Conservation (phyloP, 2,888 invertebrate genomes). For the Drosophila fungiperda region DNA sequence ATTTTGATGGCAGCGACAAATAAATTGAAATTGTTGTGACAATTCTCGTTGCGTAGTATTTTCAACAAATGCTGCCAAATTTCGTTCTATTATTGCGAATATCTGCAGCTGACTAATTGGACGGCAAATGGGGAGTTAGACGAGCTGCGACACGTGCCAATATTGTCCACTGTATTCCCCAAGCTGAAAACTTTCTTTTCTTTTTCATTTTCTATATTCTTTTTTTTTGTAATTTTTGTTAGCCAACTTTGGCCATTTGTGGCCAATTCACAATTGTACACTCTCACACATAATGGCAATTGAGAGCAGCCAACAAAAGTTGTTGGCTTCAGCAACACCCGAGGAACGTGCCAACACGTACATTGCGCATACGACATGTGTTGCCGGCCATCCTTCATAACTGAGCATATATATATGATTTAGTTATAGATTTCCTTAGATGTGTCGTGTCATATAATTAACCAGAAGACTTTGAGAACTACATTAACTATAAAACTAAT, state of each 20-base stretch:
- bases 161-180: constrained; percentile 42
- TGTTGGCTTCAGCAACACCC: constrained; percentile 13
- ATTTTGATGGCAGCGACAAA: constrained; percentile 58
- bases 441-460: constrained; percentile 2
- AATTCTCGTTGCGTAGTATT: constrained; percentile 50
- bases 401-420: not conserved
- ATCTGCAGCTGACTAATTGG: constrained; percentile 43
- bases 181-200: constrained; percentile 16
- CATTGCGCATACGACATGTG: constrained; percentile 38
- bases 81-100: constrained; percentile 26
- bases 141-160: constrained; percentile 37
- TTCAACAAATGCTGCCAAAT: constrained; percentile 40
- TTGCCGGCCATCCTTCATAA: not conserved
- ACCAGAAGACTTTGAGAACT: not conserved
- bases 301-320: constrained; percentile 23
- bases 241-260: constrained; percentile 45
- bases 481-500: not conserved
- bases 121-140: constrained; percentile 36
- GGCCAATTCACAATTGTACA: constrained; percentile 34
- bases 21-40: constrained; percentile 72
- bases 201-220: not conserved
- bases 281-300: constrained; percentile 23
- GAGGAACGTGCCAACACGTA: constrained; percentile 42
- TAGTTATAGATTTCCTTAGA: constrained; percentile 1
- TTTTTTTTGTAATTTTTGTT: constrained; percentile 3